Evolutionary conservation across 2,113 vertebrate genomes (phyloP).

Genomic region (Mohoua ochrocephala): DNA sequence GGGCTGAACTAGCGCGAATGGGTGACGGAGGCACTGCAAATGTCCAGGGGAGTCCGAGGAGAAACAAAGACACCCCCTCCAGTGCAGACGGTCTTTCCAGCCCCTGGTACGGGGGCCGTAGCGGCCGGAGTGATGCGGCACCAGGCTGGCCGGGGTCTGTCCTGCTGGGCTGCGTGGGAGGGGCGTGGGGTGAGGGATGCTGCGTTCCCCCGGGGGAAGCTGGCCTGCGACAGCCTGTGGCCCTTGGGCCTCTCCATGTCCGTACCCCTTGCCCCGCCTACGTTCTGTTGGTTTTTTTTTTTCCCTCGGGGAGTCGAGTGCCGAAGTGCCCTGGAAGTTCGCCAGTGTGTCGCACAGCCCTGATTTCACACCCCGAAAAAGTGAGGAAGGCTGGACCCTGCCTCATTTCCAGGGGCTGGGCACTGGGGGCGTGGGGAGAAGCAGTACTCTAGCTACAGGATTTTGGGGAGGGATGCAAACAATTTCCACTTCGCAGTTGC

Average conservation of each 20-base stretch:
- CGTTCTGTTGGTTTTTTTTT: neutral
- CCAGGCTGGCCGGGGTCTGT: neutral
- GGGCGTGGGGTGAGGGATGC: neutral
- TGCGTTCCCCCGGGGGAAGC: neutral
- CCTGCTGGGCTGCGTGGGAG: neutral
- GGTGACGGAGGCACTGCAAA: neutral
- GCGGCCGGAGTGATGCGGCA: neutral
- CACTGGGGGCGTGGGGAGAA: neutral
- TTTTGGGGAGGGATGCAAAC: neutral
- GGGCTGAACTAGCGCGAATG: neutral
- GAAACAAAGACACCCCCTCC: neutral
- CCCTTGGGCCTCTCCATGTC: neutral
- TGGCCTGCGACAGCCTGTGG: neutral
- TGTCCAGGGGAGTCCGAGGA: no score
- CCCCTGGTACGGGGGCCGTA: neutral
- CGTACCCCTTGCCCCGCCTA: neutral
- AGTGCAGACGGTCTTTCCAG: neutral
- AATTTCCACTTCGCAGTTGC: neutral
- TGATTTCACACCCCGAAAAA: neutral
- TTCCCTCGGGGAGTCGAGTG: neutral
- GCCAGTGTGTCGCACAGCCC: neutral
- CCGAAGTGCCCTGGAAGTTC: neutral
- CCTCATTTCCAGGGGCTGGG: neutral
- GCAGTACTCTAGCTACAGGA: neutral
- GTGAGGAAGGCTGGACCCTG: neutral